Evolutionary conservation across 92 coral and sea anemone species (phyloP).

Genomic region (Epizoanthus fatuus): DNA sequence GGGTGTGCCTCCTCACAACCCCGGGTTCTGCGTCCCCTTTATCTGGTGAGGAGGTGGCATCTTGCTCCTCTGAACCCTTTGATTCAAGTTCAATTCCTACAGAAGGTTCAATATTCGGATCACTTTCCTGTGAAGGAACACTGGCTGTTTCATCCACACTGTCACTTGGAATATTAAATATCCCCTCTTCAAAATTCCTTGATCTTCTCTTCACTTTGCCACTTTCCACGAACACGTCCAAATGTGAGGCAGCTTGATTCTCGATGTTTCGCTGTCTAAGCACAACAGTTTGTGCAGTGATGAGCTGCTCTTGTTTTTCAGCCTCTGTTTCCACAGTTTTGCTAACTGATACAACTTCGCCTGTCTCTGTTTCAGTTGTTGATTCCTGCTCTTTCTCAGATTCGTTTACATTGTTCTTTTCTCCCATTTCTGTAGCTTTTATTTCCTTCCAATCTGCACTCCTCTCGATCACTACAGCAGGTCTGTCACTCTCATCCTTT

Average conservation of each 20-base stretch:
- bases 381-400: background rate
- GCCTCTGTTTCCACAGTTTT: constrained; percentile 4
- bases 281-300: constrained; percentile 1
- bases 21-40: constrained; percentile 55
- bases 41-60: background rate
- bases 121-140: constrained; percentile 27
- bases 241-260: constrained; percentile 1
- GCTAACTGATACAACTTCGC: constrained; percentile 7
- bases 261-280: constrained; percentile 15
- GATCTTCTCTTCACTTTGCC: constrained; percentile 90
- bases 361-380: background rate
- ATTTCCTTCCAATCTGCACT: background rate
- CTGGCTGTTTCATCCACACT: constrained; percentile 58
- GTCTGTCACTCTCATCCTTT: background rate
- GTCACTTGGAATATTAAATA: constrained; percentile 61
- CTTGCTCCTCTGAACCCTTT: constrained; percentile 18
- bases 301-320: background rate
- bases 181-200: constrained; percentile 86
- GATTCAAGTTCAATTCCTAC: constrained; percentile 31
- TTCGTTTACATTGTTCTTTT: background rate
- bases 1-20: constrained; percentile 79
- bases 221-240: constrained; percentile 71
- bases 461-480: background rate
- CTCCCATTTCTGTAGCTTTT: background rate
- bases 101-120: background rate